Evolutionary conservation across 2,113 vertebrate species (phyloP), one percentile per base, ranked within the genome.

Genomic region (Protobothrops mucrosquamatus): DNA sequence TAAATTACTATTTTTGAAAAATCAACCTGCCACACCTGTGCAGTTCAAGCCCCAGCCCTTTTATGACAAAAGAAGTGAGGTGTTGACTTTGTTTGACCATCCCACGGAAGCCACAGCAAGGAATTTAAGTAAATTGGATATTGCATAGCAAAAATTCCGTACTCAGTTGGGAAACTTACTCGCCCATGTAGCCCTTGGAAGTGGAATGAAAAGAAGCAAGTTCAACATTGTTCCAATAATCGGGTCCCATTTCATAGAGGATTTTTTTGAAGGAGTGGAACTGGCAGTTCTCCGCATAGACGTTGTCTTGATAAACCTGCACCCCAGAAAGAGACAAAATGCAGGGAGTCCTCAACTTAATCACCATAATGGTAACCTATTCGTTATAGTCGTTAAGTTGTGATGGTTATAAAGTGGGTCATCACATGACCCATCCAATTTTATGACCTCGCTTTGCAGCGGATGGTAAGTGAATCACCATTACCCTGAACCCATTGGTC

Each of bases 231-330:
- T 96, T 98, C 92, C 96, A 98, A 94, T 98, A 98, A 95, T 99
- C 98, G 0, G 98, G 98, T n/a, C 98, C 98, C 98, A 99, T 98
- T 96, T 99, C 98, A 29, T 97, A 98, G 20, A 99, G 98, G 93
- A 99, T 98, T 97, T 99, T 99, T 98, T 99, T 99, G 93, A 99
- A 99, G 89, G 98, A 98, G 95, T 98, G 97, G 95, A 99, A 99
- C 92, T 96, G 96, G 94, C 98, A 98, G 96, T 97, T 97, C 1
- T 98, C 96, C 29, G 98, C 97, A 85, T 99, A 98, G 64, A 99
- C 97, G 14, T 98, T 99, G 93, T 99, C 98, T 97, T 99, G 98
- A 96, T 99, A 99, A 24, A 99, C 98, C 98, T 99, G 97, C 54
- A 57, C 74, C 92, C 86, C 96, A 93, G 95, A 96, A 96, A 96